Base-by-base conservation (phyloP, 2,797 vertebrate genomes). In the Xenopus petersii region DNA sequence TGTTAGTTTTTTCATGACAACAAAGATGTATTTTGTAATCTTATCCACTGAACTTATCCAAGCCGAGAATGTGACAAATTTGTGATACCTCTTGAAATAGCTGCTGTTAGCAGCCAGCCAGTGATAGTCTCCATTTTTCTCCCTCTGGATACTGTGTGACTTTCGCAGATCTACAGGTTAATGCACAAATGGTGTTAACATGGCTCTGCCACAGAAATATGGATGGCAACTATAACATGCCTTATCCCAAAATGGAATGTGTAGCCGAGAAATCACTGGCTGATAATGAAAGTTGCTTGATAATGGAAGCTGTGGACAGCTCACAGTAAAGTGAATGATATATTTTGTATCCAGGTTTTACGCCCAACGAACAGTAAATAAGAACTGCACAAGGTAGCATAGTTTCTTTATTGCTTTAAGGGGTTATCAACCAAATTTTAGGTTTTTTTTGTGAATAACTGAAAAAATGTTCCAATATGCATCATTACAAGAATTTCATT, bases 1-100 rank as follows among this genome's bases (percentile, higher is more conserved):
- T 24, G 48, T 67, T 71, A 62, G 67, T 62, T 73, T 46, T 80
- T 42, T 80, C 81, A 17, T 58, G 67, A 15, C n/a, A 71, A 42
- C 36, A 7, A 58, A 88, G 86, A 85, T 92, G 84, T 86, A 80
- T 91, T 93, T 92, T 86, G 85, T 86, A 84, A 42, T 81, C 86
- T 82, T 76, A 82, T 83, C 82, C 49, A 26, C 81, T 82, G 82
- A 89, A 88, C 88, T 88, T 88, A 90, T 87, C 84, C 85, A 84
- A 92, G 89, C 81, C 0, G 24, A 81, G 83, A 83, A 89, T 82
- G 85, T 88, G 90, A 89, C 82, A 84, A 88, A 86, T 84, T 84
- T 62, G 81, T 6, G 17, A 86, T 88, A 84, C 83, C 33, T 47
- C 83, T 76, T 81, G 84, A 86, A 82, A 81, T 85, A 86, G 82